Evolutionary conservation across 2,888 invertebrate species (phyloP), one percentile per base, ranked within the genome.

Genomic region (Lomographa bimaculata): DNA sequence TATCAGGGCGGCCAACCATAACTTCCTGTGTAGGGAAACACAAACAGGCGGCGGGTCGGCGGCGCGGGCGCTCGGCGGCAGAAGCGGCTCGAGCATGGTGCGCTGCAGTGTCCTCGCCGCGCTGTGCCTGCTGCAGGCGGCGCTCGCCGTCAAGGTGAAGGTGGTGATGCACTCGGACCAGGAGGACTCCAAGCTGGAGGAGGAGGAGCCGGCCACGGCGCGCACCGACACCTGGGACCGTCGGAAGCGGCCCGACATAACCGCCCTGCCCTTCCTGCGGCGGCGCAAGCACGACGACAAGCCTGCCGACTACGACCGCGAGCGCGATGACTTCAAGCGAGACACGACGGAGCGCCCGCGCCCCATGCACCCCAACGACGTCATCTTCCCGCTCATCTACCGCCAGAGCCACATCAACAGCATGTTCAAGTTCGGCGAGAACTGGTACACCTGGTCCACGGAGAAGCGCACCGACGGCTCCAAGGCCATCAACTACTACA

Each of bases 401-500:
- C 70, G 67, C 0, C 87, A 87, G 56, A 75, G 46, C 28, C 85
- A 87, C 45, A 74, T 87, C 16, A 86, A 83, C 50, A 85, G 83
- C 48, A 85, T 86, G 86, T 87, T 87, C 48, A 86, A 86, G 55
- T 84, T 84, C 44, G 84, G 82, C 1, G 84, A 80, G 42, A 85
- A 81, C 45, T 87, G 87, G 87, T 87, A 86, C 53, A 87, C 87
- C 8, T 87, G 87, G 87, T 77, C 85, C 1, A 72, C 71, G 1
- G 86, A 87, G 45, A 83, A 79, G 34, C 60, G 82, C 4, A 58
- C 68, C 0, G 87, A 87, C 35, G 86, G 86, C 1, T 79, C 87
- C 0, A 82, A 78, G 21, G 79, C 70, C 0, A 62, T 68, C 7
- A 83, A 73, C 45, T 87, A 87, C 57, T 87, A 75, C 49, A 70